Percentiles rank a stretch among this genome's conserved stretches.
These are phyloP conservation scores for Tanytarsus gracilentus DNA, from an alignment of 2,888 invertebrate genomes.

Conservation along the genomic window DNA sequence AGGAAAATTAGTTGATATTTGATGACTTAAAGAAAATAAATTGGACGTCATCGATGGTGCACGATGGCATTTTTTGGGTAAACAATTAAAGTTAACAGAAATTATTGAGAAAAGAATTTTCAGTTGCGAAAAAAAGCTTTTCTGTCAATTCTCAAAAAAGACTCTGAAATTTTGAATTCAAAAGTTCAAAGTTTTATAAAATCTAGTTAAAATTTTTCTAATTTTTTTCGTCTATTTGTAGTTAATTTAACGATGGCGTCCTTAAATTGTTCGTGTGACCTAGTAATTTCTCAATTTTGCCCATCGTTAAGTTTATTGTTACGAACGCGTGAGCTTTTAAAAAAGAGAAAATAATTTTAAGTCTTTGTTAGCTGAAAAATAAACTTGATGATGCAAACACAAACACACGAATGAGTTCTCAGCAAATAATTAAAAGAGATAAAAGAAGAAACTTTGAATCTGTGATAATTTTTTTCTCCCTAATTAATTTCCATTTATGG, in stretches of 20 bases:
- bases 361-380: too few relatives aligned
- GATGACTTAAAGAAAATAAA: background rate
- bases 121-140: background rate
- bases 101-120: background rate
- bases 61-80: background rate
- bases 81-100: slow-evolving; percentile 3
- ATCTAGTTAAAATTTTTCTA: too few relatives aligned
- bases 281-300: background rate
- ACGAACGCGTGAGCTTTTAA: too few relatives aligned
- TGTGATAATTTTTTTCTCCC: too few relatives aligned
- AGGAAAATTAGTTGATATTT: slow-evolving; percentile 7
- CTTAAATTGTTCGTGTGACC: background rate
- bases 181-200: background rate
- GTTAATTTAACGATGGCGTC: slow-evolving; percentile 6
- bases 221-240: too few relatives aligned
- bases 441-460: too few relatives aligned
- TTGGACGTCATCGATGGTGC: slow-evolving; percentile 5
- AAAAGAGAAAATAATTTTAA: too few relatives aligned
- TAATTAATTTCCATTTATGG: too few relatives aligned
- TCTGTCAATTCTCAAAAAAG: background rate
- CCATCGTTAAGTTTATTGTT: slow-evolving; percentile 4
- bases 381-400: too few relatives aligned
- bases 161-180: background rate
- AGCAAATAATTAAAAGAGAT: too few relatives aligned
- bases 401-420: too few relatives aligned